These are phyloP conservation scores for Atherix ibis DNA, from an alignment of 2,888 invertebrate genomes.

Conservation along the genomic window DNA sequence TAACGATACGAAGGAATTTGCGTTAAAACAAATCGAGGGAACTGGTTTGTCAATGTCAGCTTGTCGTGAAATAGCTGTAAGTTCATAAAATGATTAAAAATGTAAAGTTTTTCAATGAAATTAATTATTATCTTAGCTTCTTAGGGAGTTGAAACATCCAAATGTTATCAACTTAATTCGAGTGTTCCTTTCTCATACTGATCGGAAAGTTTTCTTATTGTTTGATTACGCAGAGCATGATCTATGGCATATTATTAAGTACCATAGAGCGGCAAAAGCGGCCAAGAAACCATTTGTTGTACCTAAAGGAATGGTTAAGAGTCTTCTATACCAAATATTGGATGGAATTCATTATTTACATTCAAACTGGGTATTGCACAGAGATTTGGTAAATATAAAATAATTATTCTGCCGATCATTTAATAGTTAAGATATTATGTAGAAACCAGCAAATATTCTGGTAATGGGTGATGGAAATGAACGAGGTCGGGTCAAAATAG, in stretches of 20 bases:
- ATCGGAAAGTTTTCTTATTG: conserved; percentile 90
- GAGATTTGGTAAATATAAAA: conserved; percentile 61
- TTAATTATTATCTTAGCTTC: conserved; percentile 46
- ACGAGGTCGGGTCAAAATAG: conserved; percentile 92
- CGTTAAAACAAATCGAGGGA: conserved; percentile 96
- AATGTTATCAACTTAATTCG: conserved; percentile 94
- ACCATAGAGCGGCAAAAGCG: conserved; percentile 93
- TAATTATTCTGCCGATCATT: conserved; percentile 4
- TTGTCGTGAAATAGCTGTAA: conserved; percentile 93
- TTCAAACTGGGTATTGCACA: conserved; percentile 96
- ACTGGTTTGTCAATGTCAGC: conserved; percentile 98
- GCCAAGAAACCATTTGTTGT: conserved; percentile 93
- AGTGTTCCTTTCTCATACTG: conserved; percentile 91
- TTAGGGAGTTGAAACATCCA: conserved; percentile 88
- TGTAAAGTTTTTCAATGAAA: not conserved
- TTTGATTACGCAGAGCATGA: conserved; percentile 99
- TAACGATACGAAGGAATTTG: conserved; percentile 81
- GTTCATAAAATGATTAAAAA: conserved; percentile 21
- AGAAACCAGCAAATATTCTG: conserved; percentile 97
- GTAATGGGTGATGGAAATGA: conserved; percentile 99
- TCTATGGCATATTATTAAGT: conserved; percentile 99
- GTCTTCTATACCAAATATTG: conserved; percentile 89
- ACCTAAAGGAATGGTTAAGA: conserved; percentile 95
- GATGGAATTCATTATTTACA: conserved; percentile 98
- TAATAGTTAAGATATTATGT: conserved; percentile 13